Evolutionary conservation across 2,797 vertebrate species (phyloP), one percentile per base, ranked within the genome.

Genomic region (Zalophus californianus): DNA sequence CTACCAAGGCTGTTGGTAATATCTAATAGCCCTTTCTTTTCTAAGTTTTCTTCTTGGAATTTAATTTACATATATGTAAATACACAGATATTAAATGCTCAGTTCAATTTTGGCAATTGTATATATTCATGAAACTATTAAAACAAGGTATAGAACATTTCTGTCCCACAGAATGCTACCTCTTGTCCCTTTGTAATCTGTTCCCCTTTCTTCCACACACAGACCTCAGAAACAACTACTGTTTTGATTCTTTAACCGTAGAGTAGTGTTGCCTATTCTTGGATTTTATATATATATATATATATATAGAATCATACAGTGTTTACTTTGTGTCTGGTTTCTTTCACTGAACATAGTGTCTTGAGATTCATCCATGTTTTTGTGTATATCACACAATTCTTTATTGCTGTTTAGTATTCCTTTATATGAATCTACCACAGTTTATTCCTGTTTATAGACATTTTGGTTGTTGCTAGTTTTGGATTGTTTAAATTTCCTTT

Each of bases 41-140:
- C 20, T 20, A 38, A 54, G 7, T 60, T 90, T 41, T 62, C 27
- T 77, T 56, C 32, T 68, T 87, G 25, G 25, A 16, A 7, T 56
- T 56, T 87, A 82, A 85, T 90, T 90, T 72, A 44, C 21, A 41
- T 44, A 54, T 85, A 80, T 50, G 84, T 92, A 77, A 54, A 80
- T 25, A 21, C 23, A 68, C 2, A 72, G 9, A 60, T 91, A 62
- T 50, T 78, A 93, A 88, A 13, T 72, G 16, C 68, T 91, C 16
- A n/a, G 25, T 18, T 54, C 87, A 91, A 60, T 15, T 86, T 54
- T 83, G 18, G 23, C 21, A 83, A 79, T 21, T 72, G 32, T 38
- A 68, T 58, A 50, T 6, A 78, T 21, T 86, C 27, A 56, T 54
- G 32, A 84, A 95, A 66, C 52, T 38, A 77, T 79, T 64, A 80